Percentiles rank a stretch among this genome's conserved stretches.
Evolutionary conservation across 2,888 invertebrate genomes (phyloP).

Genomic region (Apodemia mormo): DNA sequence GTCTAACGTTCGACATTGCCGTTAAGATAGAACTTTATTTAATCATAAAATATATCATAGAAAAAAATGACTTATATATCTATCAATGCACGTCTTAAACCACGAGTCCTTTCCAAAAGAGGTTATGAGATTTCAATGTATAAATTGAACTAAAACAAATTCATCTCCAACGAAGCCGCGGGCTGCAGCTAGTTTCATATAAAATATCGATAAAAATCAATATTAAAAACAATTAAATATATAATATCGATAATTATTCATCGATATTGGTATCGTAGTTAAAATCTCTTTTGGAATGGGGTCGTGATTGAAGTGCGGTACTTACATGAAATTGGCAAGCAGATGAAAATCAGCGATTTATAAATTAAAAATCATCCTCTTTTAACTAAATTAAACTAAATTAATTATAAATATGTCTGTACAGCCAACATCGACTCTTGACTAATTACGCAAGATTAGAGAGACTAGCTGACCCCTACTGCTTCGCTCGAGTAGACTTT

Average conservation of each 20-base stretch:
- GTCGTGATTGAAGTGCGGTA: background rate
- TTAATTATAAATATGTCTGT: background rate
- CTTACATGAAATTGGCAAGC: background rate
- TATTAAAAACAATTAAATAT: background rate
- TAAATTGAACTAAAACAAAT: no score
- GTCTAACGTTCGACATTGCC: no score
- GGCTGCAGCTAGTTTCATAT: background rate
- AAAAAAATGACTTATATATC: no score
- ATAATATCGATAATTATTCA: slow-evolving; percentile 15
- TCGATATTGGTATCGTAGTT: slow-evolving; percentile 21
- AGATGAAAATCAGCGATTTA: slow-evolving; percentile 1
- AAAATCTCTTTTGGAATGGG: slow-evolving; percentile 10
- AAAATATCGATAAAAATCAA: background rate
- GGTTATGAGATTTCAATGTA: no score
- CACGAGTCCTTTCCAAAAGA: no score
- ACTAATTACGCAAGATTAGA: no score
- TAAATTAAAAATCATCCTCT: background rate
- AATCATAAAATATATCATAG: no score
- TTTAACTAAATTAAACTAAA: background rate
- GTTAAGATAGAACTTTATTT: no score
- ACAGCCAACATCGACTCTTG: background rate
- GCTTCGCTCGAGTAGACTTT: no score
- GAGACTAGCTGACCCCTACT: no score
- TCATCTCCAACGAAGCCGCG: no score
- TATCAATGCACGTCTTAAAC: no score